Percentiles rank a stretch among this genome's conserved stretches.
Conservation (phyloP, 2,113 vertebrate genomes). For the Taxidea taxus region DNA sequence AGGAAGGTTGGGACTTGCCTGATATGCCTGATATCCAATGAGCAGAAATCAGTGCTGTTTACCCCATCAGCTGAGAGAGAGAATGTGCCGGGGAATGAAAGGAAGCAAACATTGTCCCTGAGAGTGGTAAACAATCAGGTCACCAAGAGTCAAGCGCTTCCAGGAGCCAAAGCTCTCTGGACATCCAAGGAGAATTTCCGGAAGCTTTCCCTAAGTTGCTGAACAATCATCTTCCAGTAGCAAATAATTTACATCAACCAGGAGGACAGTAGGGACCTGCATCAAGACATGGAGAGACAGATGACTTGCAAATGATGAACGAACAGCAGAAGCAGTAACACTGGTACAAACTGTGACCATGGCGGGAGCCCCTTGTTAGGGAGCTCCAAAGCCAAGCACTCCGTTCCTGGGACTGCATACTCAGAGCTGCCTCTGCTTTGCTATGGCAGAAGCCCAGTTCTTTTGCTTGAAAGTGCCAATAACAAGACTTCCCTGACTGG, state of each 20-base stretch:
- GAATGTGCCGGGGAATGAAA: not conserved
- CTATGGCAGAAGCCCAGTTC: not conserved
- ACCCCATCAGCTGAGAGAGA: not conserved
- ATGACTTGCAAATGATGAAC: not conserved
- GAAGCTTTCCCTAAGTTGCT: not conserved
- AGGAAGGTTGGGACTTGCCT: not conserved
- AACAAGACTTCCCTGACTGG: not conserved
- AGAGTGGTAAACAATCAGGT: not conserved
- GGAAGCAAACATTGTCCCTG: not conserved
- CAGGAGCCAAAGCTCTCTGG: not conserved
- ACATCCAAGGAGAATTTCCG: not conserved
- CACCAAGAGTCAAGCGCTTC: not conserved
- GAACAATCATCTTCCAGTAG: not conserved
- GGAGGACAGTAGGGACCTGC: not conserved
- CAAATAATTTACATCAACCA: not conserved
- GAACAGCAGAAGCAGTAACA: not conserved
- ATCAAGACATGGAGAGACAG: not conserved
- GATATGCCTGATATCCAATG: not conserved
- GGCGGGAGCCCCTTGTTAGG: not conserved
- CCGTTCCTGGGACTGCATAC: not conserved
- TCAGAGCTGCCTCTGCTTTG: not conserved
- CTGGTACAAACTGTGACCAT: not conserved
- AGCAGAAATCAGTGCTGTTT: not conserved
- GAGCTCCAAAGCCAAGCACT: not conserved
- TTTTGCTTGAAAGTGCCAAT: not conserved